Evolutionary conservation across 2,797 vertebrate genomes (phyloP).

Genomic region (Micropoecilia bifurca): DNA sequence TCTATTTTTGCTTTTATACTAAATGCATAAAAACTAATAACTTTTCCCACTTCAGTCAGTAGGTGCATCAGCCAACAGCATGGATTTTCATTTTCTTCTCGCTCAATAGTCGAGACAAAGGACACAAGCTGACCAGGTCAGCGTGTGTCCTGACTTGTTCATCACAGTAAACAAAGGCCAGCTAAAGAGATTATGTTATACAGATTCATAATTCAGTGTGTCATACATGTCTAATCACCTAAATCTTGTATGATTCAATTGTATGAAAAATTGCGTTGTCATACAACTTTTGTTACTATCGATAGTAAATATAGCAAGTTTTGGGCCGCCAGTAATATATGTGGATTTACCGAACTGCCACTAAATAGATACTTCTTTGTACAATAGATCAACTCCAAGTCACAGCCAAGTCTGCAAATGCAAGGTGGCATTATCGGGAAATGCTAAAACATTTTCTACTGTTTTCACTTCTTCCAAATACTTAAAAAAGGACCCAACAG

Average conservation of each 20-base stretch:
- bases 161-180: not conserved
- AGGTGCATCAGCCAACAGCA: not conserved
- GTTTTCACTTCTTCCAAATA: not conserved
- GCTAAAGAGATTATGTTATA: not conserved
- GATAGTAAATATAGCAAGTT: not conserved
- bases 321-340: not conserved
- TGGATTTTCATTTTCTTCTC: not conserved
- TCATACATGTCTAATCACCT: not conserved
- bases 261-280: not conserved
- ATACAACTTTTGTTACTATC: not conserved
- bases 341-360: not conserved
- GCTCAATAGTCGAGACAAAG: not conserved
- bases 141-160: too few relatives aligned
- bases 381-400: not conserved
- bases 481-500: not conserved
- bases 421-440: not conserved
- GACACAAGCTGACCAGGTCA: not conserved
- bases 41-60: not conserved
- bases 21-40: not conserved
- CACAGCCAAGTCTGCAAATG: not conserved
- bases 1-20: not conserved
- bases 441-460: not conserved
- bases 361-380: not conserved
- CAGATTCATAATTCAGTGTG: not conserved
- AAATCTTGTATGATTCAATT: not conserved